Base-by-base conservation (phyloP, 2,888 invertebrate genomes). In the Drosophila limbata region DNA sequence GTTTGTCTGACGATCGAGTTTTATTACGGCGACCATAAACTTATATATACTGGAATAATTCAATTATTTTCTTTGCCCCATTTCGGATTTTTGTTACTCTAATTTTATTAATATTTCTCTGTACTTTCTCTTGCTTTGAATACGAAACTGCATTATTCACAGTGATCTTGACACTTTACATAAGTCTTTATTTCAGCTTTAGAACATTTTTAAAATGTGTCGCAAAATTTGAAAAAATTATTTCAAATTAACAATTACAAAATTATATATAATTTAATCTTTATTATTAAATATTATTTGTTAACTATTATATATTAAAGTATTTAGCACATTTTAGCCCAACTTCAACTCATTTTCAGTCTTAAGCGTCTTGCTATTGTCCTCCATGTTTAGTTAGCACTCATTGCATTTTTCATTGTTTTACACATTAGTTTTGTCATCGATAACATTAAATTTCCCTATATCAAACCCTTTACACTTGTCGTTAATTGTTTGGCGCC, bases 401-500 rank as follows among this genome's bases (percentile, higher is more conserved):
- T 28, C 28, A 13, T 35, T 25, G 21, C 15, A 8, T 55, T 11
- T 13, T 13, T 47, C 15, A 17, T 13, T 8, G 9, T 15, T 19
- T 35, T 25, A n/a, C 15, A 2, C 39, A 31, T 66, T 19, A 52
- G 33, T 39, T 52, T 33, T 19, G 9, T 35, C 71, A 53, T 21
- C 40, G 53, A 51, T 59, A 35, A 50, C 21, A 56, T 15, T 39
- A 6, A 19, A 10, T 44, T 31, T 15, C 25, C 9, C 15, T 42
- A 31, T 33, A 57, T 69, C 37, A 48, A 67, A 25, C 37, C 33
- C 59, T 48, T 60, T 4, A 44, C 44, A 25, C 25, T 35, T 51
- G 37, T 15, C 42, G 15, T 25, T 51, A 67, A 55, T 47, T 63
- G 63, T 19, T 61, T 59, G 53, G 76, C 76, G 69, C 76, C 76